Conservation (phyloP, 2,113 vertebrate genomes). For the Puma concolor region DNA sequence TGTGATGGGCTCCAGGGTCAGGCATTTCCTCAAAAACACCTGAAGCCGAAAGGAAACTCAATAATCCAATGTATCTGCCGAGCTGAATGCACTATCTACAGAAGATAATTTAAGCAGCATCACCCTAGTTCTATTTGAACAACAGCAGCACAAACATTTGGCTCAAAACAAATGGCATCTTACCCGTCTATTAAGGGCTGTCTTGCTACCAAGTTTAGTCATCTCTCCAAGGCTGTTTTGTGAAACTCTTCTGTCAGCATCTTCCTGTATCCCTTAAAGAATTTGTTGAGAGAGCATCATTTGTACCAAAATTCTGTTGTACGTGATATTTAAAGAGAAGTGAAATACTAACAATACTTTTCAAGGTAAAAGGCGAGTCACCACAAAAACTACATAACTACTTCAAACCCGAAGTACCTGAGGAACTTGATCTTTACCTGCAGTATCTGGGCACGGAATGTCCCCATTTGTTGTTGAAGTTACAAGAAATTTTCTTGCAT, state of each 20-base stretch:
- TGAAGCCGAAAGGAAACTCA: background rate
- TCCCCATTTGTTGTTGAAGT: slow-evolving; percentile 91
- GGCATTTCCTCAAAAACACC: background rate
- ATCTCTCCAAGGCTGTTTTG: slow-evolving; percentile 94
- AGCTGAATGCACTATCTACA: background rate
- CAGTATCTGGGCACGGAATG: slow-evolving; percentile 85
- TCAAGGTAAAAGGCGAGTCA: background rate
- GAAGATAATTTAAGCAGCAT: background rate
- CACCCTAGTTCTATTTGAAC: background rate
- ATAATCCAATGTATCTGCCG: too few relatives aligned
- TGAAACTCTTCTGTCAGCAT: slow-evolving; percentile 93
- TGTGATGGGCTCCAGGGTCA: background rate
- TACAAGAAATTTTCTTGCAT: slow-evolving; percentile 91
- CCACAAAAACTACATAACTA: background rate
- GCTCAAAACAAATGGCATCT: slow-evolving; percentile 47
- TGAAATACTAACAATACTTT: background rate
- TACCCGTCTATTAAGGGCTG: slow-evolving; percentile 95
- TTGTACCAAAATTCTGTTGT: background rate
- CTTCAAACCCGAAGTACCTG: background rate
- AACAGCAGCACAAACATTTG: background rate
- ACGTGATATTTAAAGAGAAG: background rate
- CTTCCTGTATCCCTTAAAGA: slow-evolving; percentile 91
- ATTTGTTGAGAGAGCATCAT: background rate
- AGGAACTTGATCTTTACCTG: slow-evolving; percentile 74
- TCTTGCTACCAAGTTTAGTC: slow-evolving; percentile 95